A percentile compares a stretch with the other conserved stretches of the same genome.
These are phyloP conservation scores for Sakesphorus luctuosus DNA, from an alignment of 2,113 vertebrate genomes.

Conservation along the genomic window DNA sequence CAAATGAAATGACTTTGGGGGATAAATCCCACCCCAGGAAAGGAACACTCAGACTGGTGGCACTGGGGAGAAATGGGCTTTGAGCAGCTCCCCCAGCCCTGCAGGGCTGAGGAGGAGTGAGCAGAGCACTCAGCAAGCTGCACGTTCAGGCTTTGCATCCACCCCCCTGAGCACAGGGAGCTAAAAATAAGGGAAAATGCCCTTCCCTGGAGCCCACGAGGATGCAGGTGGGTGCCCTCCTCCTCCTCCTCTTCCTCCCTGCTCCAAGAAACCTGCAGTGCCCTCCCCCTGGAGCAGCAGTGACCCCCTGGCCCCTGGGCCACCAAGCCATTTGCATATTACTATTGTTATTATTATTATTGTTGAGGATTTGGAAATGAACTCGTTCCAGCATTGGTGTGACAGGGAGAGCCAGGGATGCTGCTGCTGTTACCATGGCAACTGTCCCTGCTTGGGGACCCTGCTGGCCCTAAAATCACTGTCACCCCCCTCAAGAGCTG, in stretches of 20 bases:
- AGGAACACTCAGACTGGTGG: fast-evolving
- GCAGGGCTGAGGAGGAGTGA: neutral
- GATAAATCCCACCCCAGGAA: fast-evolving
- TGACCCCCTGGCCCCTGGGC: neutral
- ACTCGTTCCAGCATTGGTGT: slow-evolving; percentile 50
- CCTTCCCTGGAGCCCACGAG: neutral
- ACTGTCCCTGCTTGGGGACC: slow-evolving; percentile 47
- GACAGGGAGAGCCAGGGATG: slow-evolving; percentile 72
- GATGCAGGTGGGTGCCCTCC: neutral
- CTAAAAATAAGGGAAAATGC: neutral
- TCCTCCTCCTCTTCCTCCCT: neutral
- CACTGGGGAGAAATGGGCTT: neutral
- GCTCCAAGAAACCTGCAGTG: fast-evolving
- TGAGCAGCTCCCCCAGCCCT: neutral
- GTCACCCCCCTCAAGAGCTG: neutral
- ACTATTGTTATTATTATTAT: neutral
- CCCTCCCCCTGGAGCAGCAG: neutral
- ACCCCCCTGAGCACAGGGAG: neutral
- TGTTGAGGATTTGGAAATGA: slow-evolving; percentile 36
- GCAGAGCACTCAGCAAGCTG: neutral
- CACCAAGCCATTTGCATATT: neutral
- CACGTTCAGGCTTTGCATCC: neutral
- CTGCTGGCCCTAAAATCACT: neutral
- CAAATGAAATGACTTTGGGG: neutral
- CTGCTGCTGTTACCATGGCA: slow-evolving; percentile 78